A percentile compares a stretch with the other conserved stretches of the same genome.
phyloP scores from a whole-genome alignment of 2,113 vertebrate genomes.

The Datnioides undecimradiatus region DNA sequence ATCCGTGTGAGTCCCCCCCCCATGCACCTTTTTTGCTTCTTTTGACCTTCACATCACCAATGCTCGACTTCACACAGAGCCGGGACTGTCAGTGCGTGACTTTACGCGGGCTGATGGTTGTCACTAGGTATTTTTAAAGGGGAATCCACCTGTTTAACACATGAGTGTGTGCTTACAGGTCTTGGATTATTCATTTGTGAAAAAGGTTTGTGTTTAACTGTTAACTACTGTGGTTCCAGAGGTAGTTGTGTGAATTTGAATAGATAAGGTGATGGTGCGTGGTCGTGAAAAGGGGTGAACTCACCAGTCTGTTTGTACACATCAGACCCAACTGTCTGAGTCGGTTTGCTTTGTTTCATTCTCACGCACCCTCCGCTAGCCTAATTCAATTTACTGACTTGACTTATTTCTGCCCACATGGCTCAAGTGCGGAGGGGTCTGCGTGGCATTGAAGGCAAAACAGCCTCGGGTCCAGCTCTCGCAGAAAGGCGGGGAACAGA shows the following conservation, averaged over 20 bases:
- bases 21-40: not conserved
- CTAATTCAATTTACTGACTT: slow-evolving; percentile 65
- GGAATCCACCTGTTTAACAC: not conserved
- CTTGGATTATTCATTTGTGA: not conserved
- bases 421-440: slow-evolving; percentile 36
- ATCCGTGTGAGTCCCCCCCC: not conserved
- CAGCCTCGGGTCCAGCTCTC: slow-evolving; percentile 43
- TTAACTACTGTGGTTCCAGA: not conserved
- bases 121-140: not conserved
- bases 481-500: slow-evolving; percentile 19
- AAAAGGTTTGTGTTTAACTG: not conserved
- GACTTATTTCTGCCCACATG: slow-evolving; percentile 57
- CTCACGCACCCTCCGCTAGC: slow-evolving; percentile 24
- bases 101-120: not conserved
- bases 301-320: not conserved
- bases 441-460: slow-evolving; percentile 54
- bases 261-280: too few species aligned
- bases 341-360: slow-evolving; percentile 16
- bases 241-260: too few species aligned
- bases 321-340: not conserved
- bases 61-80: not conserved
- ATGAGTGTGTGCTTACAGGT: not conserved
- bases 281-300: not conserved
- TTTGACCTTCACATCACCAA: not conserved
- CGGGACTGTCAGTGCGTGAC: not conserved